phyloP scores from a whole-genome alignment of 2,888 invertebrate genomes.

The Antitype chi region DNA sequence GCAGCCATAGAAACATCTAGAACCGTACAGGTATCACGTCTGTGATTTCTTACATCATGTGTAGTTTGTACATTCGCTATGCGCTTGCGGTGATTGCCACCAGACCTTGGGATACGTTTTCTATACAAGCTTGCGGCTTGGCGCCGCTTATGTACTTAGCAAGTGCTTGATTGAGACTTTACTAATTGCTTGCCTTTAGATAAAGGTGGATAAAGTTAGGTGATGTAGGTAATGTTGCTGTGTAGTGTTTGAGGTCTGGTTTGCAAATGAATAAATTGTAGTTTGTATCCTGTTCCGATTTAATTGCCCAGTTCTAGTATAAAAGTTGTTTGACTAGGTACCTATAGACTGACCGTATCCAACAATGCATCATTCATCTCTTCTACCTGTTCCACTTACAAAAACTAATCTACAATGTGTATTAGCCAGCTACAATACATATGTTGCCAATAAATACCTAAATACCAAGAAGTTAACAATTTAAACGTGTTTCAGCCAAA shows the following conservation, averaged over 20 bases:
- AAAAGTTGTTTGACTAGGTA: background rate
- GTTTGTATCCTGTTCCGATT: constrained; percentile 6
- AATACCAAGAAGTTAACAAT: background rate
- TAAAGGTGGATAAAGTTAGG: constrained; percentile 23
- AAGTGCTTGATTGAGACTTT: constrained; percentile 42
- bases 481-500: constrained; percentile 13
- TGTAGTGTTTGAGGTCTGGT: background rate
- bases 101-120: constrained; percentile 77
- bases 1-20: constrained; percentile 25
- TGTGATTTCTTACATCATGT: constrained; percentile 40
- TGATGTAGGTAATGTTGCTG: constrained; percentile 19
- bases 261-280: background rate
- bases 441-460: background rate
- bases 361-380: background rate
- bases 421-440: background rate
- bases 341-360: background rate
- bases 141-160: constrained; percentile 44
- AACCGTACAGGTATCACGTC: constrained; percentile 31
- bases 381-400: background rate
- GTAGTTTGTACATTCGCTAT: constrained; percentile 21
- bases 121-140: constrained; percentile 70
- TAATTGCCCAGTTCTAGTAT: background rate
- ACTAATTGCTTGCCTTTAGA: constrained; percentile 21
- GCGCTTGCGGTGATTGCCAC: constrained; percentile 52
- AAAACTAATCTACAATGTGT: background rate